Evolutionary conservation across 2,797 vertebrate genomes (phyloP), one percentile per base, ranked within the genome.

Genomic region (Prunella strophiata): DNA sequence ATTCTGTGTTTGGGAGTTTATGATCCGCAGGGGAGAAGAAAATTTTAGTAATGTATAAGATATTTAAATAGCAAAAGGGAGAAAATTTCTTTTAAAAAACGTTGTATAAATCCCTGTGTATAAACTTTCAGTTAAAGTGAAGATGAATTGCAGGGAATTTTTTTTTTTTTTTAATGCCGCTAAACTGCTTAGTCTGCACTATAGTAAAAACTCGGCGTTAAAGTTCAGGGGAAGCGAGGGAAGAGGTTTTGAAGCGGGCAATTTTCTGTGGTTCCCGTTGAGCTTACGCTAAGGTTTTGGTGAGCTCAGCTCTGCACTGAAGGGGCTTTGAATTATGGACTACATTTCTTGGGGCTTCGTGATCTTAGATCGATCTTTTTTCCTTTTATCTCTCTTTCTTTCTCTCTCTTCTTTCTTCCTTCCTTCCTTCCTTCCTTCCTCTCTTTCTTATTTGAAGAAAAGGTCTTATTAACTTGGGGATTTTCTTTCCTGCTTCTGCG

Each of bases 41-140:
- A 50, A 15, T 72, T 89, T 82, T 59, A 84, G 6, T 8, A 29
- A 51, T 8, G 29, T 62, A 11, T 50, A 59, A 82, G 45, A 20
- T 84, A 93, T 92, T 91, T 85, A 88, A 95, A 79, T 52, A 88
- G 77, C 30, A 78, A 91, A 88, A 75, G 52, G 22, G 77, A 68
- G 29, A 59, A 52, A 62, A 59, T 65, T 5, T 4, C 8, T 86
- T 68, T 45, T 5, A 0, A 7, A 91, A 66, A 55, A 57, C 6
- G 8, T n/a, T 79, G 21, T 77, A 17, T 59, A 85, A 74, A 73
- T 34, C 43, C 26, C 27, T 71, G 52, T 9, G 25, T 73, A 67
- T 91, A 76, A 86, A 52, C 27, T 82, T 76, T 29, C 42, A 63
- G 72, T 84, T 67, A 82, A 93, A 80, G 43, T 3, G 5, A 75